These are phyloP conservation scores for Ploceus nigricollis DNA, from an alignment of 2,113 vertebrate genomes.

Conservation along the genomic window DNA sequence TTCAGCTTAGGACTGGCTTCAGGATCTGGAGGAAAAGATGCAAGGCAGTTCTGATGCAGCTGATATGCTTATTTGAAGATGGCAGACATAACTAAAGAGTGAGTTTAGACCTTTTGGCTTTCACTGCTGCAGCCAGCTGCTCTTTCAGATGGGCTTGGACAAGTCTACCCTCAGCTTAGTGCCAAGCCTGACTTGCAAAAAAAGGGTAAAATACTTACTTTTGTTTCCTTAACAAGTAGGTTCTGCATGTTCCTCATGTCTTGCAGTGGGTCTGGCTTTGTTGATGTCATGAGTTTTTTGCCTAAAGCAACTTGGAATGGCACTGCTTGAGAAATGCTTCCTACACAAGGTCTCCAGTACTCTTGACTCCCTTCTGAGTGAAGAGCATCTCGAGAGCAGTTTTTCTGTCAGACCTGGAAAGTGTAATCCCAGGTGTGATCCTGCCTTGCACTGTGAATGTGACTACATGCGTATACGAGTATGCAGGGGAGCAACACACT, in stretches of 20 bases:
- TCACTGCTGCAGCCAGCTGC: background rate
- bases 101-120: background rate
- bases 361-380: background rate
- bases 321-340: background rate
- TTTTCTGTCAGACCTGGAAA: background rate
- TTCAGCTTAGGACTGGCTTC: background rate
- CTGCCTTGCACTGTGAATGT: background rate
- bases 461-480: rapidly evolving
- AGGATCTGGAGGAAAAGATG: background rate
- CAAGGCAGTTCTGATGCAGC: background rate
- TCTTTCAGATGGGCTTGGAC: background rate
- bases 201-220: background rate
- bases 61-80: background rate
- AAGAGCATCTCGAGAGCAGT: background rate
- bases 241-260: background rate
- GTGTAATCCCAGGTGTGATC: background rate
- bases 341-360: background rate
- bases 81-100: background rate
- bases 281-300: background rate
- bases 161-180: background rate
- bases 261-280: background rate
- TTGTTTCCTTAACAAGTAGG: background rate
- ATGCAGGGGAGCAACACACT: background rate
- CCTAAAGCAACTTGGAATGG: background rate
- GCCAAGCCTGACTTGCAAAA: background rate